Evolutionary conservation across 2,113 vertebrate species (phyloP).

Genomic region (Rana temporaria): DNA sequence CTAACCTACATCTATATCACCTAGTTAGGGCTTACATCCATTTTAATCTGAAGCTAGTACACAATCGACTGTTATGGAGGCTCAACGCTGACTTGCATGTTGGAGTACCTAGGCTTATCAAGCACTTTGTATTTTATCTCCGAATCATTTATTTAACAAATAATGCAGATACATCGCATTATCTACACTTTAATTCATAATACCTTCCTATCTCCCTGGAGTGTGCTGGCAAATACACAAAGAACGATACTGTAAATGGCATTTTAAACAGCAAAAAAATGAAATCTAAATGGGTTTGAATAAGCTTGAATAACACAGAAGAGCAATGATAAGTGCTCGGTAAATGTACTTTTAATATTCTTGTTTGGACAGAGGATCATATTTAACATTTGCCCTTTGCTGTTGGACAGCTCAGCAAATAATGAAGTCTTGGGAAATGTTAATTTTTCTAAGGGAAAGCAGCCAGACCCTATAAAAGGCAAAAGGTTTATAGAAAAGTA

Average conservation of each 20-base stretch:
- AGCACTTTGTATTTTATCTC: too few species aligned
- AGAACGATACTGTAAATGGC: conserved; percentile 12
- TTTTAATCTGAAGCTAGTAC: too few species aligned
- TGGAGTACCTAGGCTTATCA: too few species aligned
- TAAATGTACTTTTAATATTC: conserved; percentile 28
- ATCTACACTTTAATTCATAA: background rate
- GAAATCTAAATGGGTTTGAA: conserved; percentile 11
- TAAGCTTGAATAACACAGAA: background rate
- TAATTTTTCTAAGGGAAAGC: background rate
- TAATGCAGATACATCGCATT: background rate
- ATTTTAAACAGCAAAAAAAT: conserved; percentile 42
- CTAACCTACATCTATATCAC: too few species aligned
- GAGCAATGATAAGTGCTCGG: background rate
- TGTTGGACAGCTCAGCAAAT: background rate
- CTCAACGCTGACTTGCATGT: too few species aligned
- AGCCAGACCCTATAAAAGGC: background rate
- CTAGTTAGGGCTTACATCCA: too few species aligned
- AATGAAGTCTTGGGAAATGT: background rate
- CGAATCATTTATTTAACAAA: background rate
- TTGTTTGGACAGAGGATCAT: background rate
- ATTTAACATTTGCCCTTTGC: conserved; percentile 29
- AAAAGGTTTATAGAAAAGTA: background rate
- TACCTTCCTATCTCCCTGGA: background rate
- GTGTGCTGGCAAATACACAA: background rate
- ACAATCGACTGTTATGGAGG: too few species aligned